Base-by-base conservation (phyloP, 2,888 invertebrate species). In the Fissipunctia ypsillon region DNA sequence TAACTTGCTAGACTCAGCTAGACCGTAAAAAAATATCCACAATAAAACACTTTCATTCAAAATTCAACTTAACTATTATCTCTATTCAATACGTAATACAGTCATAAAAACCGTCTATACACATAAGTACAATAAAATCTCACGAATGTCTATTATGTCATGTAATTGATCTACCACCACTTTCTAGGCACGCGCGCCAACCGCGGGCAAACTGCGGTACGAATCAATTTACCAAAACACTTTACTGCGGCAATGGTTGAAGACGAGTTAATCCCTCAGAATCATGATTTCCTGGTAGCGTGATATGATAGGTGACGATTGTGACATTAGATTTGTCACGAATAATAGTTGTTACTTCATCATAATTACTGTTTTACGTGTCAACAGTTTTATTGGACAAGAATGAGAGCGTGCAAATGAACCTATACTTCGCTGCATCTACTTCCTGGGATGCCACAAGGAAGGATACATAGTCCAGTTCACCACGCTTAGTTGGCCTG, bases 231-330 rank as follows among this genome's bases (percentile, higher is more conserved):
- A 79, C 73, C 70, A 69, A 78, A 79, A 80, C 70, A 73, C 72
- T 70, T 69, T 70, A 57, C 65, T 74, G 76, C 43, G 63, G 82
- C 70, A 84, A 80, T 80, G 22, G 59, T 52, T 77, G 54, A 71
- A 78, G 76, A 84, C 67, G 77, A 84, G 67, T 57, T 63, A 85
- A 81, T 69, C 56, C 61, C 61, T 70, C 67, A 71, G 52, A 81
- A 19, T 69, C 66, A 85, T 83, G 73, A 83, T 85, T 87, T 87
- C 86, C 84, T 86, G 74, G 73, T 73, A 72, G 70, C 69, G 65
- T 76, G 67, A 63, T 78, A 74, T 65, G 73, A 64, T 67, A 76
- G 61, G 80, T 83, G 84, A 69, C n/a, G 68, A 75, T 63, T 86
- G 63, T 78, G 84, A 76, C 79, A 84, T 86, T 81, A 73, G 60